Conservation (phyloP, 2,888 invertebrate genomes). For the Eudasyphora cyanicolor region DNA sequence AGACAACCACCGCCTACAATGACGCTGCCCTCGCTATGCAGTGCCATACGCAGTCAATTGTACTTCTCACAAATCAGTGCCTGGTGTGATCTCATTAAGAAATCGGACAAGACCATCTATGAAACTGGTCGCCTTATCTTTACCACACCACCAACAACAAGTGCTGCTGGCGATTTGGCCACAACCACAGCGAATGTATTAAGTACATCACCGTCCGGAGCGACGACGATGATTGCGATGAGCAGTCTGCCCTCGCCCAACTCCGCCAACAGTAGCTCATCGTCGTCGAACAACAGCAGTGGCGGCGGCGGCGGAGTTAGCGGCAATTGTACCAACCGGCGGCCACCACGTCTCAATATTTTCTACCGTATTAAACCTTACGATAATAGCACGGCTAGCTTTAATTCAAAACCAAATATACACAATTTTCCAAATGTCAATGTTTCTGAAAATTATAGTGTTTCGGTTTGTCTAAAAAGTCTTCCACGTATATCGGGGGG, state of each 20-base stretch:
- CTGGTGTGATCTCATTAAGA: conserved; percentile 84
- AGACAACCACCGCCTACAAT: conserved; percentile 84
- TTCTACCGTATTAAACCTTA: conserved; percentile 79
- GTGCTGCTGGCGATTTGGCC: conserved; percentile 73
- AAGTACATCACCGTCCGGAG: conserved; percentile 49
- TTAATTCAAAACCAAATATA: conserved; percentile 78
- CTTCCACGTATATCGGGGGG: conserved; percentile 88
- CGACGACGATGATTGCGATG: conserved; percentile 43
- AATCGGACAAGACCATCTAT: conserved; percentile 77
- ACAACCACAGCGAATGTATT: conserved; percentile 59
- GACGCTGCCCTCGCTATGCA: conserved; percentile 87
- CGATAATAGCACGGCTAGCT: conserved; percentile 75
- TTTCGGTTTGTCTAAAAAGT: conserved; percentile 83
- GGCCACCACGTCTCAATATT: conserved; percentile 77
- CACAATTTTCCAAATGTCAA: conserved; percentile 80
- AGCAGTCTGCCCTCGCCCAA: conserved; percentile 42
- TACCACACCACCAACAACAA: conserved; percentile 72
- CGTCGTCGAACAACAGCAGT: not conserved
- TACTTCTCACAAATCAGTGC: conserved; percentile 98
- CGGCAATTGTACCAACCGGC: conserved; percentile 44
- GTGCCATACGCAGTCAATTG: conserved; percentile 95
- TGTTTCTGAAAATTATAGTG: conserved; percentile 77
- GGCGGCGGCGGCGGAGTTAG: not conserved
- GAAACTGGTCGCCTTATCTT: conserved; percentile 80
- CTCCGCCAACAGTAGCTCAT: not conserved